phyloP scores from a whole-genome alignment of 2,113 vertebrate species.

The Pedionomus torquatus region DNA sequence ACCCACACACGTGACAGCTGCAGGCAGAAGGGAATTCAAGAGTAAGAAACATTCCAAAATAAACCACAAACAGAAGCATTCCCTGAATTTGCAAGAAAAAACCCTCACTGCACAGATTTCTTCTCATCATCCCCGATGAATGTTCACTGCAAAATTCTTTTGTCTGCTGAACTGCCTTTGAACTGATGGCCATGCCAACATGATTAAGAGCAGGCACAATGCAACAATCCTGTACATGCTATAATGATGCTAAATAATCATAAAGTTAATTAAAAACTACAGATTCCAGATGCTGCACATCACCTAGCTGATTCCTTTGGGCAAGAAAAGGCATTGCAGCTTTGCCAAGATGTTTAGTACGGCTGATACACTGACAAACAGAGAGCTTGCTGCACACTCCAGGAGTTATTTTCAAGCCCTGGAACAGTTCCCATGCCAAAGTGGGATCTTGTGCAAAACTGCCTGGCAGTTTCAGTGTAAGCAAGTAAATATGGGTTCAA shows the following conservation, averaged over 20 bases:
- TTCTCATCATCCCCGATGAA: not conserved
- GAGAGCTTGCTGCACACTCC: slow-evolving; percentile 19
- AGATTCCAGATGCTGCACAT: slow-evolving; percentile 78
- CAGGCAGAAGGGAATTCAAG: not conserved
- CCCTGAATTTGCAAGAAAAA: not conserved
- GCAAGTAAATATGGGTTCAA: slow-evolving; percentile 40
- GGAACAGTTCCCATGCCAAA: slow-evolving; percentile 52
- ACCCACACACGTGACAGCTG: slow-evolving; percentile 98
- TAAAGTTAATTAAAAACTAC: slow-evolving; percentile 80
- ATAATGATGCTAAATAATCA: slow-evolving; percentile 72
- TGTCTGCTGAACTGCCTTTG: slow-evolving; percentile 39
- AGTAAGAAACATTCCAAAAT: not conserved
- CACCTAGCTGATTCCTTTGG: slow-evolving; percentile 73
- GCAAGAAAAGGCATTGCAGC: slow-evolving; percentile 54
- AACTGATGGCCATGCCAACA: slow-evolving; percentile 52
- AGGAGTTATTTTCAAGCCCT: slow-evolving; percentile 43
- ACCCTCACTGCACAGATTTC: not conserved
- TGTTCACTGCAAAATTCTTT: slow-evolving; percentile 20
- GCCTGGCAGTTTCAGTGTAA: slow-evolving; percentile 1
- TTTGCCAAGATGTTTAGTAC: slow-evolving; percentile 70
- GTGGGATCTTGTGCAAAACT: slow-evolving; percentile 16
- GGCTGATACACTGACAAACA: slow-evolving; percentile 51
- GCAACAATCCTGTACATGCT: slow-evolving; percentile 68
- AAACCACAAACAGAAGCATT: not conserved
- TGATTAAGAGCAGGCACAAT: slow-evolving; percentile 61